phyloP scores from a whole-genome alignment of 2,113 vertebrate genomes.

The Notothenia coriiceps region DNA sequence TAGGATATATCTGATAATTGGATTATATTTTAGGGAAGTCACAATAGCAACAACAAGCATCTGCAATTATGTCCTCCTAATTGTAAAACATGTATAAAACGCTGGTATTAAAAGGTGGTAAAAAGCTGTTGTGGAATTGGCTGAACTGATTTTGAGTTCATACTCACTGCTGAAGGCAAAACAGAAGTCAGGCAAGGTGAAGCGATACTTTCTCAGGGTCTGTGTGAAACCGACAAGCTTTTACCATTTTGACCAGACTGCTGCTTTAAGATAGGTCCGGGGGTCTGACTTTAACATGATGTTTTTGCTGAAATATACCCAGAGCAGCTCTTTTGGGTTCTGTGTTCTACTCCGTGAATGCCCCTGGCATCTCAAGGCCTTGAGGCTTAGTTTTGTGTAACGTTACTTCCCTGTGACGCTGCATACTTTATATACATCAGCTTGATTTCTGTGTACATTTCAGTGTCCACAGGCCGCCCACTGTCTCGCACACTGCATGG shows the following conservation, averaged over 20 bases:
- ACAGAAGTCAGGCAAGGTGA: not conserved
- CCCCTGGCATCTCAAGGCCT: not conserved
- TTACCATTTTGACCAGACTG: not conserved
- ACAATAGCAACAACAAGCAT: not conserved
- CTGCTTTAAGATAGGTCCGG: not conserved
- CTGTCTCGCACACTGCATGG: not conserved
- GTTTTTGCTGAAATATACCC: not conserved
- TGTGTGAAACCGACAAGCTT: not conserved
- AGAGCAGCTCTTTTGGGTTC: not conserved
- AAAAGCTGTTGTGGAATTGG: not conserved
- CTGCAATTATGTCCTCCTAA: not conserved
- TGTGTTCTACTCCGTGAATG: not conserved
- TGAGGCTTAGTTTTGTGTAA: constrained; percentile 16
- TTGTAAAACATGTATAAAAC: not conserved
- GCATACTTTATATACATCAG: not conserved
- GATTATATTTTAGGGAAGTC: not conserved
- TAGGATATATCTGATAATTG: not conserved
- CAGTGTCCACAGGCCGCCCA: not conserved
- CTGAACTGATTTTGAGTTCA: not conserved
- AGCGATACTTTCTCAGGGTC: not conserved
- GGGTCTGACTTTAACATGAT: not conserved
- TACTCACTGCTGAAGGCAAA: not conserved
- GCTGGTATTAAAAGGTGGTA: not conserved
- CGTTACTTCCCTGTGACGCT: not conserved
- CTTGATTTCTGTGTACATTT: not conserved